Evolutionary conservation across 1,140 invertebrate genomes (phyloP), one percentile per base, ranked within the genome.

Genomic region (Drosophila lacertosa): DNA sequence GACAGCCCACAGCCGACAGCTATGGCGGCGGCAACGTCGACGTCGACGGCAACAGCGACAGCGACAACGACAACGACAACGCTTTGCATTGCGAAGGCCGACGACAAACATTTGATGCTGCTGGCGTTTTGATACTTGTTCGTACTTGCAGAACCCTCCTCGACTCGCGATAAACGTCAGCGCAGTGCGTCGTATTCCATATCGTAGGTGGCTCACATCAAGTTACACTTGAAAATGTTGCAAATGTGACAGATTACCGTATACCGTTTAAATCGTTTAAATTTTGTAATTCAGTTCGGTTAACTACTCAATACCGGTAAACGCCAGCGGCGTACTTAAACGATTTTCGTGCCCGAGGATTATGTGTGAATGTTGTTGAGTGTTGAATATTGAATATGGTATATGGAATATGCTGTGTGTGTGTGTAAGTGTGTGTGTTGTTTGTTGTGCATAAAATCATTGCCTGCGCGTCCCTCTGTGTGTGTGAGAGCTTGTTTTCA

Each of bases 91-190:
- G 60, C 60, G 59, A 70, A 70, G 67, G 67, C 60, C 60, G 67
- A 63, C 50, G 66, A 69, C 66, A 69, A 70, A 55, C 51, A 70
- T 65, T 69, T 69, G 66, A 69, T 69, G 66, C 66, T 69, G 65
- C 47, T 51, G 48, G 35, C 48, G 45, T 42, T 68, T 51, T 62
- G 65, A 68, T 63, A 63, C 66, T 63, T 69, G 53, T 24, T 60
- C 33, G 32, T 58, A 69, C 59, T 69, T 54, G 48, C 66, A 69
- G 66, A 69, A 54, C 33, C 66, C 58, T 54, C 59, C 50, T 64
- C 66, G 66, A 69, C 42, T 64, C 66, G 66, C 66, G 66, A 42
- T 66, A 66, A 60, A 62, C 58, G 66, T 44, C 42, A 63, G 60
- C 66, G 54, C 54, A 57, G 54, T 57, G 54, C 44, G 39, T 57